phyloP scores from a whole-genome alignment of 92 coral and sea anemone genomes.

The Heliopora coerulea region DNA sequence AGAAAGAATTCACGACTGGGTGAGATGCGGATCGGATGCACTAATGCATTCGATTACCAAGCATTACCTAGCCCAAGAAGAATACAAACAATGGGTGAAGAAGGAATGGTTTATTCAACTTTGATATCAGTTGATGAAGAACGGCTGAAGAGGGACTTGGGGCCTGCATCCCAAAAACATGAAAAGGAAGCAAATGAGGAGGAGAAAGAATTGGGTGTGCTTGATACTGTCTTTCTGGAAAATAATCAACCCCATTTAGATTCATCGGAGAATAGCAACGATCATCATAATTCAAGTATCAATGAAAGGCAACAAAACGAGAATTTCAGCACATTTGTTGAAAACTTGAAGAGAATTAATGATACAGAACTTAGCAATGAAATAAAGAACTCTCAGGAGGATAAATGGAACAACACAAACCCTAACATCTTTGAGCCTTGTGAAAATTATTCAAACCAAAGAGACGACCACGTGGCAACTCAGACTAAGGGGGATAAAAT shows the following conservation, averaged over 20 bases:
- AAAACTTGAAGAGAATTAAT: slow-evolving; percentile 31
- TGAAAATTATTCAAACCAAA: slow-evolving; percentile 3
- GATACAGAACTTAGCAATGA: background rate
- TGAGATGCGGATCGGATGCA: slow-evolving; percentile 76
- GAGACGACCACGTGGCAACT: background rate
- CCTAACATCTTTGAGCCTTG: too few relatives aligned
- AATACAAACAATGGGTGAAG: slow-evolving; percentile 39
- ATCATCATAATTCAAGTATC: background rate
- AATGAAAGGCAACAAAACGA: slow-evolving; percentile 10
- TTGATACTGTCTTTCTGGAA: background rate
- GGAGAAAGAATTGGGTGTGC: background rate
- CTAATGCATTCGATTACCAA: slow-evolving; percentile 55
- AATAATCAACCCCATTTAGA: background rate
- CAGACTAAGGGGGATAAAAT: background rate
- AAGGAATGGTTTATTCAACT: slow-evolving; percentile 5
- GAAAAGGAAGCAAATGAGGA: background rate
- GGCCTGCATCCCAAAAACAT: background rate
- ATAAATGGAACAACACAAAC: background rate
- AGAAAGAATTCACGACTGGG: slow-evolving; percentile 70
- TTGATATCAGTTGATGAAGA: slow-evolving; percentile 14
- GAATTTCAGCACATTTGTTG: slow-evolving; percentile 29
- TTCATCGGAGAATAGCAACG: background rate
- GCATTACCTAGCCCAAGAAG: slow-evolving; percentile 55
- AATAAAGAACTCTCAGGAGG: background rate
- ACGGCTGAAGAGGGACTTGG: background rate